A percentile compares a stretch with the other conserved stretches of the same genome.
These are phyloP conservation scores for Geotrupes spiniger DNA, from an alignment of 2,888 invertebrate species.

Conservation along the genomic window DNA sequence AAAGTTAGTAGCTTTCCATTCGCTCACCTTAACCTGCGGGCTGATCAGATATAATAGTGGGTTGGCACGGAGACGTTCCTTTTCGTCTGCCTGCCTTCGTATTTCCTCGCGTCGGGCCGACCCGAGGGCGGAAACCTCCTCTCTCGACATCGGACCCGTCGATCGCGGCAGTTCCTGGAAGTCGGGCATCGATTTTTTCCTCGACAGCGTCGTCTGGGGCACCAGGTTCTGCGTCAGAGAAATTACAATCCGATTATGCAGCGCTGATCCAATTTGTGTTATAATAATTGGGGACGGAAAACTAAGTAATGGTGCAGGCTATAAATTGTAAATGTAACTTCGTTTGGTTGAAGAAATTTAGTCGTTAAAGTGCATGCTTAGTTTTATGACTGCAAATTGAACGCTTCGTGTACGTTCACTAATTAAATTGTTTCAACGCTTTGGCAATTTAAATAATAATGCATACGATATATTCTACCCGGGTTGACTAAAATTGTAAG, in stretches of 20 bases:
- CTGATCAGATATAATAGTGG: conserved; percentile 94
- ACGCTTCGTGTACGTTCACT: too few species aligned
- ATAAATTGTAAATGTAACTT: too few species aligned
- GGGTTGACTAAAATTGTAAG: too few species aligned
- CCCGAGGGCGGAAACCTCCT: conserved; percentile 92
- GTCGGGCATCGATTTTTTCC: conserved; percentile 97
- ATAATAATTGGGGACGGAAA: conserved; percentile 11
- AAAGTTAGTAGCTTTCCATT: conserved; percentile 3
- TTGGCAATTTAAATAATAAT: too few species aligned
- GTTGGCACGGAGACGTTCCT: conserved; percentile 89
- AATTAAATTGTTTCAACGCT: too few species aligned
- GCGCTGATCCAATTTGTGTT: too few species aligned
- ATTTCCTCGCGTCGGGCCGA: conserved; percentile 93
- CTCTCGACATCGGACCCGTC: conserved; percentile 84
- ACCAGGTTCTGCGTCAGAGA: conserved; percentile 69
- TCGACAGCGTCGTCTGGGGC: conserved; percentile 75
- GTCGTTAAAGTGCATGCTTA: too few species aligned
- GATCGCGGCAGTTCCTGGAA: conserved; percentile 80
- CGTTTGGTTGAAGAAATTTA: too few species aligned
- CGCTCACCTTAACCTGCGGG: conserved; percentile 91
- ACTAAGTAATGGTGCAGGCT: background rate
- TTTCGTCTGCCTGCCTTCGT: conserved; percentile 84
- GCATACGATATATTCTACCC: too few species aligned
- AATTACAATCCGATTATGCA: conserved; percentile 3
- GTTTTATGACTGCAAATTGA: too few species aligned